Base-by-base conservation (phyloP, 2,888 invertebrate genomes). In the Myopa tessellatipennis region DNA sequence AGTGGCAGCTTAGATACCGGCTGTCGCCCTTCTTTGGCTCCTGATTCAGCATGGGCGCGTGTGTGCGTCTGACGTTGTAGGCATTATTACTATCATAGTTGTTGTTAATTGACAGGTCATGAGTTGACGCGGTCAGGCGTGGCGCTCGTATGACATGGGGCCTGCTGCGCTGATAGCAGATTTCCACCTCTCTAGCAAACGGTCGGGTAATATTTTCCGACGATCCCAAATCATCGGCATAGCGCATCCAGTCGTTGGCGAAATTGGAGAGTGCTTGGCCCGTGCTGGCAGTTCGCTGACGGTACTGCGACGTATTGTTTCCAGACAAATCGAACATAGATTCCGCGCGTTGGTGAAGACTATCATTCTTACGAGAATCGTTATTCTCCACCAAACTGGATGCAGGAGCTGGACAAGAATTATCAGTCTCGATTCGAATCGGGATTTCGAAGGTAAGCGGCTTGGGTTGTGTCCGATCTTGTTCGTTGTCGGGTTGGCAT, bases 161-260 rank as follows among this genome's bases (percentile, higher is more conserved):
- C 5, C 82, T 80, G 16, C 83, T 82, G 0, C 85, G 82, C 82
- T 88, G 83, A 82, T 86, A 87, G 74, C 89, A 88, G 18, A 89
- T 87, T 80, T 89, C 88, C 4, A 89, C 87, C 79, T 89, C 89
- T 4, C 86, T 85, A 10, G 87, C 86, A 72, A 89, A 86, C 0
- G 89, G 89, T 18, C 87, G 85, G 0, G 86, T 85, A 0, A 89
- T 87, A 68, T 89, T 89, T 78, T 89, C 89, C 12, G 89, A 88
- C 14, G 87, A 86, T 26, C 88, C 88, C 76, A 88, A 85, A 55
- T 89, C 88, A 63, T 88, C 88, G 26, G 90, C 90, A 70, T 91
- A 88, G 50, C 89, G 86, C 71, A 90, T 85, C 91, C 91, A 91
- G 81, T 92, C 91, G 40, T 89, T 88, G 69, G 90, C 87, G 70